These are phyloP conservation scores for Oligia strigilis DNA, from an alignment of 2,888 invertebrate species.

Conservation along the genomic window DNA sequence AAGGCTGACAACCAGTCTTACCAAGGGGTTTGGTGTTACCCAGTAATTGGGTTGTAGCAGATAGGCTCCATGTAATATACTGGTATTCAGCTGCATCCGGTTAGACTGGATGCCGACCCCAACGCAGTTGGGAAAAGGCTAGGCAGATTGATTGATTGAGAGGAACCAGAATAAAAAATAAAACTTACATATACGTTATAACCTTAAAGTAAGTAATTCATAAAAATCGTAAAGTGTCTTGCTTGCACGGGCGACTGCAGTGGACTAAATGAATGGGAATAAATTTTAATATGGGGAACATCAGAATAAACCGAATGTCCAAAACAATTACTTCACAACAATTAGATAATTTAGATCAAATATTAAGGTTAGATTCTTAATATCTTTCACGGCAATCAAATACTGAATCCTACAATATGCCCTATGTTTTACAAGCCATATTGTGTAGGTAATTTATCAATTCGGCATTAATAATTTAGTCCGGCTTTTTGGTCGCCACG, in stretches of 20 bases:
- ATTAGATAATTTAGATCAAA: background rate
- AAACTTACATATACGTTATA: background rate
- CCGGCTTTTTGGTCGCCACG: background rate
- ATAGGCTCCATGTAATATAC: background rate
- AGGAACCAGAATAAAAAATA: background rate
- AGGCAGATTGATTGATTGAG: background rate
- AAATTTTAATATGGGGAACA: too few relatives aligned
- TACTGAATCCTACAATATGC: background rate
- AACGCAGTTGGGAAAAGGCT: background rate
- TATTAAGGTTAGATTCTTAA: background rate
- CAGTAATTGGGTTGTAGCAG: background rate
- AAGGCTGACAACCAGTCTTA: background rate
- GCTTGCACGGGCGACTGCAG: background rate
- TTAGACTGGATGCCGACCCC: background rate
- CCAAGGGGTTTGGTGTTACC: background rate
- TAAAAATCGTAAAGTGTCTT: background rate
- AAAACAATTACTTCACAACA: background rate
- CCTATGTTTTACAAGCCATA: slow-evolving; percentile 1
- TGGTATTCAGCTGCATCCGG: background rate
- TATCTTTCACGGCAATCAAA: background rate
- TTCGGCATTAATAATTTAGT: background rate
- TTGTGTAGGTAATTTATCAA: background rate
- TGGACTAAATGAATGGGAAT: background rate
- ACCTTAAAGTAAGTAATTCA: background rate
- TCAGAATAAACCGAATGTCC: background rate